These are phyloP conservation scores for Psammodynastes pulverulentus DNA, from an alignment of 2,113 vertebrate species.

Conservation along the genomic window DNA sequence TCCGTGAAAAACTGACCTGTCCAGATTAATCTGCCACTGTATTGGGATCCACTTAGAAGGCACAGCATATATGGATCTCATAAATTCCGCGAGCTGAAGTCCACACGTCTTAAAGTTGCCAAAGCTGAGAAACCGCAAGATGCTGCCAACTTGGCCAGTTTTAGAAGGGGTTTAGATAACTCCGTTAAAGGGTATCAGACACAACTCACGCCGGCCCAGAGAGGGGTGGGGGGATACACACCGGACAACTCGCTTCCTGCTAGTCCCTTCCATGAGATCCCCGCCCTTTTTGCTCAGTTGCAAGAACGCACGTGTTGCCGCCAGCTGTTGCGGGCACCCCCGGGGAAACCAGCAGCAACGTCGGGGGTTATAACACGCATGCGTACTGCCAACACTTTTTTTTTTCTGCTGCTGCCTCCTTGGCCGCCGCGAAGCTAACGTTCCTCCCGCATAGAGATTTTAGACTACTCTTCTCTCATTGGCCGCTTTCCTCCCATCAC, in stretches of 20 bases:
- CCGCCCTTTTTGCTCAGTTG: not conserved
- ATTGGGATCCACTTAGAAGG: not conserved
- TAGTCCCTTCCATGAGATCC: not conserved
- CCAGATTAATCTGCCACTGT: not conserved
- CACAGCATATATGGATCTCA: not conserved
- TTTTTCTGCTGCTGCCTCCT: not conserved
- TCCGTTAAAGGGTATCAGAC: not conserved
- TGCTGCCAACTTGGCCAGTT: not conserved
- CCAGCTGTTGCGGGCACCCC: not conserved
- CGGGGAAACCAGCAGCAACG: not conserved
- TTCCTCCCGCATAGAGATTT: not conserved
- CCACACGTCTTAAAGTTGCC: not conserved
- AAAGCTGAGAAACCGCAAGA: not conserved
- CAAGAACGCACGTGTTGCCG: not conserved
- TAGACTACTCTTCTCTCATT: constrained; percentile 3
- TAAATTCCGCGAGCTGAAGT: not conserved
- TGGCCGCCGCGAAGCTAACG: not conserved
- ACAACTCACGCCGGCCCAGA: not conserved
- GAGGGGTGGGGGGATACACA: not conserved
- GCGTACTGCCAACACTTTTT: constrained; percentile 16
- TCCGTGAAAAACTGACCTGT: not conserved
- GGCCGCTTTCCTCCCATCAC: constrained; percentile 45
- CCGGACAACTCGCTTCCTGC: not conserved
- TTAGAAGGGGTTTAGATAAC: not conserved
- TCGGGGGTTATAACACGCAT: constrained; percentile 20